Evolutionary conservation across 2,888 invertebrate genomes (phyloP), one percentile per base, ranked within the genome.

Genomic region (Lymantria dispar): DNA sequence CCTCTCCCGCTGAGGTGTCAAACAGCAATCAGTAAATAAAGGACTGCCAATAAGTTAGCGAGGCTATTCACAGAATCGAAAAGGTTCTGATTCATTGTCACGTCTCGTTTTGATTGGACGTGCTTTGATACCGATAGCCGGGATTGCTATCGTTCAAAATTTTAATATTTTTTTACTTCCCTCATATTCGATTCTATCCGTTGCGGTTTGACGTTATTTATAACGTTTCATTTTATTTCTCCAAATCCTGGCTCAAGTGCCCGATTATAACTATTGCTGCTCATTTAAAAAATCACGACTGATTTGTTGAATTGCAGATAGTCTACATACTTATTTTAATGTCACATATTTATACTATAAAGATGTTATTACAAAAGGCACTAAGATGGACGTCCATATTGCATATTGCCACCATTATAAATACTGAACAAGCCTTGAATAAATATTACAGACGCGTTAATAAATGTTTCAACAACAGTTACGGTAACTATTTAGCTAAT

Each of bases 81-180:
- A 87, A 85, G 85, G 85, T 83, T 83, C 81, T 82, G 83, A 86
- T 86, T 87, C 88, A 87, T 84, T 87, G 88, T 89, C 89, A 90
- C 90, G 89, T 86, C 86, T 78, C 86, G 83, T 79, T 87, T 86
- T 87, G 87, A 90, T 88, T 89, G 90, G 85, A 90, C 90, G 91
- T 91, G 91, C 90, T 87, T 85, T 87, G 90, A 85, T 85, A 88
- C 74, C 82, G 90, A 88, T 90, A 88, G 83, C 82, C 68, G 73
- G 89, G 90, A 89, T 90, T 87, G 85, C 76, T 76, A 80, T 80
- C 80, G 82, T 76, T 85, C 73, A 69, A 86, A 83, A 83, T 86
- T 89, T 88, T 81, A 83, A 88, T 87, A 78, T 84, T 83, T 87
- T 85, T 85, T 81, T 72, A 74, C 82, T 81, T 78, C 62, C 72